Percentiles rank a stretch among this genome's conserved stretches.
Conservation (phyloP, 2,113 vertebrate genomes). For the Melanotaenia duboulayi region DNA sequence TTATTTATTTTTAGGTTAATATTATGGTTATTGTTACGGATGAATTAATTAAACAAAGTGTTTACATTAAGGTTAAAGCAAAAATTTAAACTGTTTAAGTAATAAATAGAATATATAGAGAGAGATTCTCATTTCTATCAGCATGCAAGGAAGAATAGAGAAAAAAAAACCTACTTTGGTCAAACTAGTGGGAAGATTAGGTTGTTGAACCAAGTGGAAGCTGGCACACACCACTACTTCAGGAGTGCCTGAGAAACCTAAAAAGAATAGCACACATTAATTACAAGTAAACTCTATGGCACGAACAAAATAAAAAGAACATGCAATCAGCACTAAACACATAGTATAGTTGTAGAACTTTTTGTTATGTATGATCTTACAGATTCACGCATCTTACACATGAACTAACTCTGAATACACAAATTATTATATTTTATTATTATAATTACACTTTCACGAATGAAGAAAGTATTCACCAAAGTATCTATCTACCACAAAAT, state of each 20-base stretch:
- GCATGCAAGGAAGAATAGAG: background rate
- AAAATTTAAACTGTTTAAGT: background rate
- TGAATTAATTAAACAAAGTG: background rate
- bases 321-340: background rate
- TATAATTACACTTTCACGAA: no score
- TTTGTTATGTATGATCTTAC: background rate
- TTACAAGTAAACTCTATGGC: background rate
- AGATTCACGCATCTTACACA: background rate
- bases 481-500: background rate
- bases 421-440: no score
- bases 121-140: background rate
- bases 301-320: background rate
- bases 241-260: constrained; percentile 54
- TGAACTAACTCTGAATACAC: background rate
- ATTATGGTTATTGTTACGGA: no score
- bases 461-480: no score
- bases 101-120: background rate
- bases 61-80: background rate
- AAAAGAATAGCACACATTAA: background rate
- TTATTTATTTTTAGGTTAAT: no score
- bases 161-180: constrained; percentile 76
- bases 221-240: constrained; percentile 85
- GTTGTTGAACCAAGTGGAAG: constrained; percentile 82
- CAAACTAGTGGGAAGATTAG: constrained; percentile 82
- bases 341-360: background rate